A percentile compares a stretch with the other conserved stretches of the same genome.
These are phyloP conservation scores for Choristoneura fumiferana DNA, from an alignment of 1,140 invertebrate genomes.

Conservation along the genomic window DNA sequence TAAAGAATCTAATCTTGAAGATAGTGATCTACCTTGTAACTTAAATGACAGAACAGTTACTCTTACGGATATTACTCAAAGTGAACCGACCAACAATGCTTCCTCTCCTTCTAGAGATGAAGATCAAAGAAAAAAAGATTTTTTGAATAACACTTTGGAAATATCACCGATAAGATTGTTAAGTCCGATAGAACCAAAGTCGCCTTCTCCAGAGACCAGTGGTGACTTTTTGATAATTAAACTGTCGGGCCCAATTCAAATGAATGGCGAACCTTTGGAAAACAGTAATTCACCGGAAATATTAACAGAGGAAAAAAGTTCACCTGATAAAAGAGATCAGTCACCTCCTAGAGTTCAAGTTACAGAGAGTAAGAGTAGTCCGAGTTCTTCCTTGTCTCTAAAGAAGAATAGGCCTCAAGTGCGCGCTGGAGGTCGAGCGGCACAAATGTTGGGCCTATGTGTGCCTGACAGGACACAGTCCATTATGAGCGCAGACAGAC, in stretches of 20 bases:
- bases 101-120: slow-evolving; percentile 63
- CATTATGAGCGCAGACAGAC: slow-evolving; percentile 39
- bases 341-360: slow-evolving; percentile 62
- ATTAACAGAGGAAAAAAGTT: slow-evolving; percentile 67
- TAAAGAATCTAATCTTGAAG: background rate
- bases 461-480: slow-evolving; percentile 53
- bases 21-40: slow-evolving; percentile 3
- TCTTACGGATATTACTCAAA: slow-evolving; percentile 12
- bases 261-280: slow-evolving; percentile 61
- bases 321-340: slow-evolving; percentile 54
- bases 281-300: slow-evolving; percentile 56
- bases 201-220: slow-evolving; percentile 56
- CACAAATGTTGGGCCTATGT: slow-evolving; percentile 75
- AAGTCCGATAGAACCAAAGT: slow-evolving; percentile 57
- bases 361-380: slow-evolving; percentile 43
- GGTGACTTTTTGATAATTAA: slow-evolving; percentile 60
- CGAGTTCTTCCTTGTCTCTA: slow-evolving; percentile 59
- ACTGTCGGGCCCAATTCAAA: slow-evolving; percentile 54
- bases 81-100: slow-evolving; percentile 25
- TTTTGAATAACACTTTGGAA: slow-evolving; percentile 77
- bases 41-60: background rate
- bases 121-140: slow-evolving; percentile 72
- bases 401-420: slow-evolving; percentile 65
- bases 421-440: slow-evolving; percentile 61
- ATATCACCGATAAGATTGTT: slow-evolving; percentile 78